These are phyloP conservation scores for Burhinus bistriatus DNA, from an alignment of 2,113 vertebrate species.

Conservation along the genomic window DNA sequence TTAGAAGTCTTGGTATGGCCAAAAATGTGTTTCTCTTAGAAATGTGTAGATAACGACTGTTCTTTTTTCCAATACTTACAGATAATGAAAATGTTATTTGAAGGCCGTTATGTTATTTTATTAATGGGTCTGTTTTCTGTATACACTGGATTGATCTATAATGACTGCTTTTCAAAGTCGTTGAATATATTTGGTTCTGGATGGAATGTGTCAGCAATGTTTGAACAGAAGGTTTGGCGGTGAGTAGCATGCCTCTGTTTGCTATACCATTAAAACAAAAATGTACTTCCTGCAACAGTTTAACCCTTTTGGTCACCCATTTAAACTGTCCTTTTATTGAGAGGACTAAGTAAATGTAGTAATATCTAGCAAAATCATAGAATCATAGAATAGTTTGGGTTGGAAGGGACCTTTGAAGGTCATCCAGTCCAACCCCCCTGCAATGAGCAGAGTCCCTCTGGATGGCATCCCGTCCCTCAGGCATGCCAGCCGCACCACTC, in stretches of 20 bases:
- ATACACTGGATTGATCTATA: conserved; percentile 97
- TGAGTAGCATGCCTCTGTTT: conserved; percentile 62
- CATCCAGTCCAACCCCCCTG: background rate
- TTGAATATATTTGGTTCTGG: conserved; percentile 91
- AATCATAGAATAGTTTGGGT: background rate
- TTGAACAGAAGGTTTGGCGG: conserved; percentile 66
- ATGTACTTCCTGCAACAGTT: background rate
- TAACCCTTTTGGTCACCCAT: background rate
- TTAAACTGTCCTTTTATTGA: background rate
- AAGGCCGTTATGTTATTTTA: conserved; percentile 93
- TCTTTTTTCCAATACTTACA: conserved; percentile 18
- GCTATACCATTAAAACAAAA: background rate
- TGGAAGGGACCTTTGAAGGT: background rate
- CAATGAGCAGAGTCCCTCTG: background rate
- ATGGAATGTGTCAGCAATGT: conserved; percentile 90
- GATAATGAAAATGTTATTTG: conserved; percentile 92
- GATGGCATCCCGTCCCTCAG: background rate
- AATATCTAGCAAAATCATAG: background rate
- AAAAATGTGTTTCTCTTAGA: background rate
- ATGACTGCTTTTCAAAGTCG: conserved; percentile 98
- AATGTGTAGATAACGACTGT: background rate
- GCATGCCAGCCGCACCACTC: background rate
- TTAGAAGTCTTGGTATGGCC: background rate
- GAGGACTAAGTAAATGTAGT: background rate
- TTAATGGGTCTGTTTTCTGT: conserved; percentile 96